These are phyloP conservation scores for Hoplias malabaricus DNA, from an alignment of 2,113 vertebrate genomes.

Conservation along the genomic window DNA sequence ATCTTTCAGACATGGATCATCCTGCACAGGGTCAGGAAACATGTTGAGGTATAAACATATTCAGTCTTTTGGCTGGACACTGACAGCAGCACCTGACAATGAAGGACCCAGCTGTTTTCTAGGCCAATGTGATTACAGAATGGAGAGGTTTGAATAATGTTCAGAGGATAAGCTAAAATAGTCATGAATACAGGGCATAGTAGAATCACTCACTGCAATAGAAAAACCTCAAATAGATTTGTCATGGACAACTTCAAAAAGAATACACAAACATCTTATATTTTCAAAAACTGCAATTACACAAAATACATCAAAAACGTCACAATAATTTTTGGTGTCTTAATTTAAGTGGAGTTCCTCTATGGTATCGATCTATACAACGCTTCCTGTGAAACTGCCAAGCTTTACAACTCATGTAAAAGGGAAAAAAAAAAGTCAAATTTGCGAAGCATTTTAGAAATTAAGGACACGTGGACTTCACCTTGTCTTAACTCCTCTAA, in stretches of 20 bases:
- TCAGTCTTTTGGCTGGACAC: conserved; percentile 7
- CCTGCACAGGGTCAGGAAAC: conserved; percentile 36
- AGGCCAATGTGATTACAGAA: conserved; percentile 23
- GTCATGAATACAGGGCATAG: neutral
- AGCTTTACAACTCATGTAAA: neutral
- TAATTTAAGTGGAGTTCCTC: too few species aligned
- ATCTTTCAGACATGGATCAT: conserved; percentile 42
- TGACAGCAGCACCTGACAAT: conserved; percentile 39
- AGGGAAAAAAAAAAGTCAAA: neutral
- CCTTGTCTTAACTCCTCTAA: conserved; percentile 1
- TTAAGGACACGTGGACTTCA: neutral
- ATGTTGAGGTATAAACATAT: conserved; percentile 4
- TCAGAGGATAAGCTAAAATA: neutral
- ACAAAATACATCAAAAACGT: too few species aligned
- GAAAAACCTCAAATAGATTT: too few species aligned
- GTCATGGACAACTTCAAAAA: too few species aligned
- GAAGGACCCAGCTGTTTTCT: conserved; percentile 35
- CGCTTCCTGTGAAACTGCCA: neutral
- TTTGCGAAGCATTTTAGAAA: neutral
- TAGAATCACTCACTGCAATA: too few species aligned
- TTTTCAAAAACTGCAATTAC: too few species aligned
- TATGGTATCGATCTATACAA: neutral
- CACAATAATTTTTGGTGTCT: too few species aligned
- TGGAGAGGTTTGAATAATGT: neutral
- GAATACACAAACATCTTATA: too few species aligned